A percentile compares a stretch with the other conserved stretches of the same genome.
Conservation (phyloP, 2,113 vertebrate genomes). For the Catharus minimus region DNA sequence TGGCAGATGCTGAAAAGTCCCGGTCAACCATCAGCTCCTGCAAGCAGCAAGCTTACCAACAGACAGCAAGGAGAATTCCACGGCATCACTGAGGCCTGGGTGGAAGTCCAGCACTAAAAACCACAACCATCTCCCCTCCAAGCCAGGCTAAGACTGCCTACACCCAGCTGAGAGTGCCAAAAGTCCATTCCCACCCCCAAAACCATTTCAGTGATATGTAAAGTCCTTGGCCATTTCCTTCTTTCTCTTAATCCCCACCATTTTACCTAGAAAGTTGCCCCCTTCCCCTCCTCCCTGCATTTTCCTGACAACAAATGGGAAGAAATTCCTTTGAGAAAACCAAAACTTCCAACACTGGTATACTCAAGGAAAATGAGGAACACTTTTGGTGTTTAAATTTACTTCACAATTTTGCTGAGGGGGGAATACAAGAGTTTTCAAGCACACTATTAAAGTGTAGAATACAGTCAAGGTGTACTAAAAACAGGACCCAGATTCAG, state of each 20-base stretch:
- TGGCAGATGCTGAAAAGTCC: too few relatives aligned
- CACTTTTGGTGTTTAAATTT: background rate
- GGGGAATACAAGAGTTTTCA: background rate
- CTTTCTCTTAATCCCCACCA: background rate
- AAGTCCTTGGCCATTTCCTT: background rate
- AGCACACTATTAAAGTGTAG: background rate
- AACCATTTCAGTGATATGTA: background rate
- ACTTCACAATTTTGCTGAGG: background rate
- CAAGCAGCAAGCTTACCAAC: too few relatives aligned
- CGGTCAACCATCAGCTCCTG: too few relatives aligned
- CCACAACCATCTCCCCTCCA: too few relatives aligned
- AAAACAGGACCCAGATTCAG: background rate
- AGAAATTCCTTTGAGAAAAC: background rate
- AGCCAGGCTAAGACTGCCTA: background rate
- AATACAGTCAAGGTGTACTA: background rate
- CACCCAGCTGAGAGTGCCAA: background rate
- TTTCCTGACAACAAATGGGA: too few relatives aligned
- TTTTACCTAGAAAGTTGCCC: background rate
- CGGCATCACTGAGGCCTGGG: background rate
- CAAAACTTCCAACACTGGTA: background rate
- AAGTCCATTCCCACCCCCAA: background rate
- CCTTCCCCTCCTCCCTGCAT: too few relatives aligned
- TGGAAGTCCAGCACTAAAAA: too few relatives aligned
- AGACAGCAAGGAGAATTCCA: background rate
- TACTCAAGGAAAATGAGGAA: background rate